Base-by-base conservation (phyloP, 2,888 invertebrate genomes). In the Ophion costatus region DNA sequence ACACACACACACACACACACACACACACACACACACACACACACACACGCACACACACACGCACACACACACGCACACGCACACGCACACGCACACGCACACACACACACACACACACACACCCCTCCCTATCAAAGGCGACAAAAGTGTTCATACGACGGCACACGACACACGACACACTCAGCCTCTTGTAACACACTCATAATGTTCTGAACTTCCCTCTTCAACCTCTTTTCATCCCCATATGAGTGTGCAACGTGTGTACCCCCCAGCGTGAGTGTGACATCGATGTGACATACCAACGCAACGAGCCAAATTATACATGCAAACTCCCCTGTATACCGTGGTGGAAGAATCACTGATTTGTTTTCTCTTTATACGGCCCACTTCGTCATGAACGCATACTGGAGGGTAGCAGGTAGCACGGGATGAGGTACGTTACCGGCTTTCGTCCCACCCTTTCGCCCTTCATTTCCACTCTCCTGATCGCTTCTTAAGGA, bases 311-410 rank as follows among this genome's bases (percentile, higher is more conserved):
- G 2, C 51, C 64, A 66, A 33, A 76, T n/a, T 33, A 42, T 42
- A 45, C 51, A 14, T 61, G 57, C 51, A 73, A 4, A 51, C 5
- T 51, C 4, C 5, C 17, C 51, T 17, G 4, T 14, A 51, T 17
- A 77, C 42, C 76, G 33, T 56, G 59, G 33, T 22, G 22, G 38
- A 45, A 57, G 38, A 61, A 56, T 56, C 61, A 66, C 64, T 76
- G 77, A 77, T 83, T 76, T 80, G 73, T 80, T 80, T 69, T 29
- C 84, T 77, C 77, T 77, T 63, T 67, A 38, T 57, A 38, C 38
- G 33, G 57, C 57, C 61, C 75, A 67, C 7, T 56, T 73, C 64
- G 59, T 84, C 73, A 71, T 51, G 71, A 74, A 74, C 69, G 57
- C 42, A 51, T 22, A 56, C 29, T 24, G 17, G 24, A 14, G 3